phyloP scores from a whole-genome alignment of 2,888 invertebrate species.

The Dasypolia templi region DNA sequence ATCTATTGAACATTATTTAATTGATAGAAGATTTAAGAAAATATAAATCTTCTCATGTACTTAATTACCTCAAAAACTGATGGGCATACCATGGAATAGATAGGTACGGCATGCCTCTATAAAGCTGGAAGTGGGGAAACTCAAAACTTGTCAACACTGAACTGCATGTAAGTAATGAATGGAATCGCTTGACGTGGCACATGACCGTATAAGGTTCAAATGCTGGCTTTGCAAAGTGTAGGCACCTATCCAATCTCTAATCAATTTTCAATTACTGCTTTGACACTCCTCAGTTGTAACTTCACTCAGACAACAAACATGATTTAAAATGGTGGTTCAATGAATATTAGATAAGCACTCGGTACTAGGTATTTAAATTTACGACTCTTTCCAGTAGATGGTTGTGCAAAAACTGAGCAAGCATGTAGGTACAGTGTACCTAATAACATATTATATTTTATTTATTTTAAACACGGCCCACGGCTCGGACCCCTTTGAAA shows the following conservation, averaged over 20 bases:
- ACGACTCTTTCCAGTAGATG: not conserved
- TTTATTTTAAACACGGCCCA: no score
- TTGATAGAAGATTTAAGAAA: no score
- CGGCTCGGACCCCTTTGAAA: no score
- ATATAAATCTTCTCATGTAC: not conserved
- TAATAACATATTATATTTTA: no score
- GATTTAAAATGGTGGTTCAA: slow-evolving; percentile 2
- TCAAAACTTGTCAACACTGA: not conserved
- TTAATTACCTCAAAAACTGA: not conserved
- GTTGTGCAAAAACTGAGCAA: not conserved
- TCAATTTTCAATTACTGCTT: slow-evolving; percentile 32
- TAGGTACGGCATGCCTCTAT: not conserved
- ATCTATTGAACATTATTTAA: slow-evolving; percentile 3
- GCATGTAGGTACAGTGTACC: not conserved
- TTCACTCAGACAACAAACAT: no score
- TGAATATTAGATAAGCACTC: not conserved
- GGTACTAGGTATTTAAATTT: no score
- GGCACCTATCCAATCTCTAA: slow-evolving; percentile 5
- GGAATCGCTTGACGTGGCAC: not conserved
- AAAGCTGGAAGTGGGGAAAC: not conserved
- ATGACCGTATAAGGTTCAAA: not conserved
- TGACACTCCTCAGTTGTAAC: not conserved
- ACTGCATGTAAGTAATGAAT: not conserved
- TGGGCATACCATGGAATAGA: not conserved
- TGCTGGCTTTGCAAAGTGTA: not conserved